Evolutionary conservation across 2,113 vertebrate genomes (phyloP).

Genomic region (Colossoma macropomum): DNA sequence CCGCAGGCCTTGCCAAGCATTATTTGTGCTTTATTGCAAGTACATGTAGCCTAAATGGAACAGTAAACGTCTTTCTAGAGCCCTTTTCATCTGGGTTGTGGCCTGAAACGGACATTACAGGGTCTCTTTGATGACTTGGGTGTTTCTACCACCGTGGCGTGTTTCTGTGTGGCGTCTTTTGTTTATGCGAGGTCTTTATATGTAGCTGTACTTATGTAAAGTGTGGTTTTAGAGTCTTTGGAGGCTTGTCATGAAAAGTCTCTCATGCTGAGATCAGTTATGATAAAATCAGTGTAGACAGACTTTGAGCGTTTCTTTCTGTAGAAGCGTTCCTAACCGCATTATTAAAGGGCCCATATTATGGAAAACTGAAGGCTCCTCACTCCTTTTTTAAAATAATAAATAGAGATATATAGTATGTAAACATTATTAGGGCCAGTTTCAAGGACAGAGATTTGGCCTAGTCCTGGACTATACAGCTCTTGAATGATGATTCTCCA

Average conservation of each 20-base stretch:
- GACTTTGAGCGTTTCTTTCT: background rate
- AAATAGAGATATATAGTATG: too few relatives aligned
- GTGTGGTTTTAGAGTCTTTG: slow-evolving; percentile 24
- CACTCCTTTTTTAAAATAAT: too few relatives aligned
- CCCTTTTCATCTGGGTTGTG: slow-evolving; percentile 62
- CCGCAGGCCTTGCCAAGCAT: slow-evolving; percentile 29
- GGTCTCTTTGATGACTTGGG: slow-evolving; percentile 56
- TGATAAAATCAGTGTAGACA: background rate
- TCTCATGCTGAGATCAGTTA: slow-evolving; percentile 7
- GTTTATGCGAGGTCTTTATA: slow-evolving; percentile 58
- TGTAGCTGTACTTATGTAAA: slow-evolving; percentile 37
- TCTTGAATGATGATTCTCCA: too few relatives aligned
- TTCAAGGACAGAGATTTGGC: too few relatives aligned
- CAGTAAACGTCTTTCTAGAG: slow-evolving; percentile 46
- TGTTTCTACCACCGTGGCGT: background rate
- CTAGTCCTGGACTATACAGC: too few relatives aligned
- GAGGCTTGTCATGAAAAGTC: slow-evolving; percentile 28
- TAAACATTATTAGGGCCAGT: too few relatives aligned
- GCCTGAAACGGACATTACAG: slow-evolving; percentile 43
- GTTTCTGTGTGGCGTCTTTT: slow-evolving; percentile 48
- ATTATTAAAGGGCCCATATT: background rate
- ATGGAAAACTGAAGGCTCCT: too few relatives aligned
- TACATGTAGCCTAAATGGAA: slow-evolving; percentile 43
- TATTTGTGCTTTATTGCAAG: slow-evolving; percentile 36
- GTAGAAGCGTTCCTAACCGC: background rate